Evolutionary conservation across 2,888 invertebrate genomes (phyloP).

Genomic region (Machimus rusticus): DNA sequence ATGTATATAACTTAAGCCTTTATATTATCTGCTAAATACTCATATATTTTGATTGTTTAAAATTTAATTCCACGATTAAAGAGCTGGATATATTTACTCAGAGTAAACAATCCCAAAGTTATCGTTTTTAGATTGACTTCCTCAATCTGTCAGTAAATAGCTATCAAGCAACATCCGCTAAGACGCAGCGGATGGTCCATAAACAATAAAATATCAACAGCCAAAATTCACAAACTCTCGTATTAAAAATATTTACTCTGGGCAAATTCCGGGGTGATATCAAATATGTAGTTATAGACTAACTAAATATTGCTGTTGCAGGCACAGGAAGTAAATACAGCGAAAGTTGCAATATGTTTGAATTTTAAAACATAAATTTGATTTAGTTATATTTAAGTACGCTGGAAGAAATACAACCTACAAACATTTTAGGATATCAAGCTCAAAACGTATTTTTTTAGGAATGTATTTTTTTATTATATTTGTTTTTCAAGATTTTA

Average conservation of each 20-base stretch:
- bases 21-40: too few relatives aligned
- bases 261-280: not conserved
- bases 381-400: too few relatives aligned
- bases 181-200: not conserved
- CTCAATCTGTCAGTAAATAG: not conserved
- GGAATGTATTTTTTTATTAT: too few relatives aligned
- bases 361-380: too few relatives aligned
- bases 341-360: too few relatives aligned
- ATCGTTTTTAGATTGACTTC: not conserved
- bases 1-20: too few relatives aligned
- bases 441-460: too few relatives aligned
- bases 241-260: not conserved
- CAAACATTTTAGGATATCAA: too few relatives aligned
- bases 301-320: too few relatives aligned
- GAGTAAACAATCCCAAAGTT: not conserved
- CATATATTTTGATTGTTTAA: not conserved
- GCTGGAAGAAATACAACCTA: too few relatives aligned
- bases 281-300: not conserved
- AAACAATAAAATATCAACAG: not conserved
- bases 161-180: not conserved
- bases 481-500: too few relatives aligned
- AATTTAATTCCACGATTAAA: not conserved
- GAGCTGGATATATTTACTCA: not conserved
- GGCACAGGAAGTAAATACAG: too few relatives aligned
- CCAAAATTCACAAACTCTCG: not conserved